These are phyloP conservation scores for Halcyon senegalensis DNA, from an alignment of 2,113 vertebrate genomes.

Conservation along the genomic window DNA sequence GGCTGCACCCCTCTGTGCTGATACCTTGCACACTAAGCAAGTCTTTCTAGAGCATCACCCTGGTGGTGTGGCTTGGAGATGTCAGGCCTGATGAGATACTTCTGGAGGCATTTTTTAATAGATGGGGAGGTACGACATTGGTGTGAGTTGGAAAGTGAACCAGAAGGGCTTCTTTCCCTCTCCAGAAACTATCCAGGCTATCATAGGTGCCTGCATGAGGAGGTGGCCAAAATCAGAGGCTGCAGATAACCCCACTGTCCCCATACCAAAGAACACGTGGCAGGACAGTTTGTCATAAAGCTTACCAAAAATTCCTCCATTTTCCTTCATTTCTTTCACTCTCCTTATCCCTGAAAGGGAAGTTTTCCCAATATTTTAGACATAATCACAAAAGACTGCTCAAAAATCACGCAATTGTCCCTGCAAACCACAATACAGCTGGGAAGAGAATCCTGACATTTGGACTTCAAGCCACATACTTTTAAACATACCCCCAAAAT, in stretches of 20 bases:
- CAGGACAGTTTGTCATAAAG: background rate
- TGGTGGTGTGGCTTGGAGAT: background rate
- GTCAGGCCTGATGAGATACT: background rate
- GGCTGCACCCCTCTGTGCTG: background rate
- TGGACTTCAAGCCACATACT: background rate
- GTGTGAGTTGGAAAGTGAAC: background rate
- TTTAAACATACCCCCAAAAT: background rate
- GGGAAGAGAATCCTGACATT: background rate
- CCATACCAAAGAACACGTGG: background rate
- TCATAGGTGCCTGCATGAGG: background rate
- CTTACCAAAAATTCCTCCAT: background rate
- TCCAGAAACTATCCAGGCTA: background rate
- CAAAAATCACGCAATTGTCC: background rate
- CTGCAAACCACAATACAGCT: background rate
- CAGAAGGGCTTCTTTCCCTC: background rate
- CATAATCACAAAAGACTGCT: background rate
- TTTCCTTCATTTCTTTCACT: background rate
- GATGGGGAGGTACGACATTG: background rate
- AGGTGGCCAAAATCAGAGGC: background rate
- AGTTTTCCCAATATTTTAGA: background rate
- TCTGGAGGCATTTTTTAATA: background rate
- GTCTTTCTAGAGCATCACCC: background rate
- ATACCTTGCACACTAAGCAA: background rate
- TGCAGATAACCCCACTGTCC: background rate
- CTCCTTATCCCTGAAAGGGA: background rate